Conservation (phyloP, 2,888 invertebrate genomes). For the Lasioglossum pauxillum region DNA sequence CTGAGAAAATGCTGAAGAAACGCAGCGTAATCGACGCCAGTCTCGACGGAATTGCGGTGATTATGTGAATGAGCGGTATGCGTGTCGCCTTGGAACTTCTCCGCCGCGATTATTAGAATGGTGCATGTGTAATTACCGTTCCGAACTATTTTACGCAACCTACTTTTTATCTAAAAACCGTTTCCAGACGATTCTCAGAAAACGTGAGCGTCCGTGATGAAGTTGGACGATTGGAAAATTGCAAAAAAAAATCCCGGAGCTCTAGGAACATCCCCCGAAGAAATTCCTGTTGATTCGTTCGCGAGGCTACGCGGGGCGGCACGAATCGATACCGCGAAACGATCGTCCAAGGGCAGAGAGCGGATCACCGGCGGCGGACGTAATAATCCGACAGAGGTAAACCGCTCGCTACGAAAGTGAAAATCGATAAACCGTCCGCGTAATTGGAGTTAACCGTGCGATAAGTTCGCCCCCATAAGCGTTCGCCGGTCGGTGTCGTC, state of each 20-base stretch:
- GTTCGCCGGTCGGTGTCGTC: not conserved
- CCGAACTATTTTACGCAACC: not conserved
- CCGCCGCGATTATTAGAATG: not conserved
- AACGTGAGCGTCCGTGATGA: not conserved
- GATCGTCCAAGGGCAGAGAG: not conserved
- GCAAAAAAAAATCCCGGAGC: not conserved
- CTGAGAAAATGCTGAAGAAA: not conserved
- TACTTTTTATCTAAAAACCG: not conserved
- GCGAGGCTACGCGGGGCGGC: not conserved
- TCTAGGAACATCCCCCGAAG: not conserved
- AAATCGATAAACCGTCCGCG: slow-evolving; percentile 16
- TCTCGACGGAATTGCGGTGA: not conserved
- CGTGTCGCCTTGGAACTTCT: not conserved
- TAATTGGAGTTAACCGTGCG: slow-evolving; percentile 15
- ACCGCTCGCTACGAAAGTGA: slow-evolving; percentile 6
- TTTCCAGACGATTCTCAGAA: not conserved
- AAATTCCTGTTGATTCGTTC: not conserved
- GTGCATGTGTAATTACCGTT: not conserved
- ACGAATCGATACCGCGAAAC: not conserved
- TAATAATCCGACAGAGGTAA: not conserved
- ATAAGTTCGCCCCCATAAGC: not conserved
- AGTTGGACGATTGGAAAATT: not conserved
- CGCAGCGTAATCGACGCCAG: not conserved
- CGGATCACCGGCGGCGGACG: not conserved
- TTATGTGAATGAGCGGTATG: not conserved